phyloP scores from a whole-genome alignment of 1,140 invertebrate species.

The Lucilia sericata region DNA sequence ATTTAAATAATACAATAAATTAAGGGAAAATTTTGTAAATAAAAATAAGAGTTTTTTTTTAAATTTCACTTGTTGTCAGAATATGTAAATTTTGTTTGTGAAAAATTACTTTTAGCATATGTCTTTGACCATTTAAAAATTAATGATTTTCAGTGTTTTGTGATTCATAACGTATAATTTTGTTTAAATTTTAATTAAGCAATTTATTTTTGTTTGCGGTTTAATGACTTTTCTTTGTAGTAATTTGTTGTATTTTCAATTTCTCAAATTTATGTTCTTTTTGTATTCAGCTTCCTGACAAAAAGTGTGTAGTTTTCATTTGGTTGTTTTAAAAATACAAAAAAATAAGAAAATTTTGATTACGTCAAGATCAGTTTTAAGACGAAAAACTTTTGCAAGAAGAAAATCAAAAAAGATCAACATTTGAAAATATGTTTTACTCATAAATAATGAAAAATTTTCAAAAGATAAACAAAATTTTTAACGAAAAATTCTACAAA shows the following conservation, averaged over 20 bases:
- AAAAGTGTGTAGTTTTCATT: not conserved
- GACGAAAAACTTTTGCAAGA: not conserved
- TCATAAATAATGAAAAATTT: no score
- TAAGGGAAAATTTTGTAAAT: not conserved
- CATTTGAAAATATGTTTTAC: not conserved
- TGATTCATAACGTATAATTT: not conserved
- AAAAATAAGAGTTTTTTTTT: no score
- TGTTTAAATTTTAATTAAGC: conserved; percentile 3
- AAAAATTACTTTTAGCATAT: not conserved
- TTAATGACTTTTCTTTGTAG: not conserved
- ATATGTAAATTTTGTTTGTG: not conserved
- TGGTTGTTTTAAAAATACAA: not conserved
- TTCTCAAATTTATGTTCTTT: not conserved
- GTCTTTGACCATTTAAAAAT: not conserved
- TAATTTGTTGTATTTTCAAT: not conserved
- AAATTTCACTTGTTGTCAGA: no score
- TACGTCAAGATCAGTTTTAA: not conserved
- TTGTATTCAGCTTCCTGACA: not conserved
- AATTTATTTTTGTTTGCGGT: not conserved
- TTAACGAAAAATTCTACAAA: no score
- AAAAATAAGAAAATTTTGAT: not conserved
- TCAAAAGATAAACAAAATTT: no score
- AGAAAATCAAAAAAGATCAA: not conserved
- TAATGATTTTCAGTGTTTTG: not conserved
- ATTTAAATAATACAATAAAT: not conserved